Conservation (phyloP, 64 coral and sea anemone genomes). For the Cladopsammia gracilis region DNA sequence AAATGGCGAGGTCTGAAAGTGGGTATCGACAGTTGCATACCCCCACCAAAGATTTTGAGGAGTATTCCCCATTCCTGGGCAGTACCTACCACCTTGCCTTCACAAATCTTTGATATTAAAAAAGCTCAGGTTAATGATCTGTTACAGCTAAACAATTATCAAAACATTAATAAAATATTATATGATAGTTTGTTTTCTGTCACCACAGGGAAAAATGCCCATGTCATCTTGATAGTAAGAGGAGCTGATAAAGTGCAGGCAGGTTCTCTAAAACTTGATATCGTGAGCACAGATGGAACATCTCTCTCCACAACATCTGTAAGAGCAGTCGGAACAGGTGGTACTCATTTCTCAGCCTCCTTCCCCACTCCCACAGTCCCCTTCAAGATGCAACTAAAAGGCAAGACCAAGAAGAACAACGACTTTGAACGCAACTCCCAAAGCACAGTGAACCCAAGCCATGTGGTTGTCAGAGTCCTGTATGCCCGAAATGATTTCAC, state of each 20-base stretch:
- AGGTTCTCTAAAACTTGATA: not conserved
- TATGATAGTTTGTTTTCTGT: not conserved
- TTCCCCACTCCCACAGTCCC: slow-evolving; percentile 23
- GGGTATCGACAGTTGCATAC: too few relatives aligned
- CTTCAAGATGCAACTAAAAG: slow-evolving; percentile 40
- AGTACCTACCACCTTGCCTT: too few relatives aligned
- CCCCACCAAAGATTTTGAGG: too few relatives aligned
- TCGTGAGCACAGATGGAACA: not conserved
- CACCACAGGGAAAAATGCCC: not conserved
- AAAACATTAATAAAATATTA: too few relatives aligned
- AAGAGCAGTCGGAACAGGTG: not conserved
- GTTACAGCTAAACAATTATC: too few relatives aligned
- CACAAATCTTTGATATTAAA: too few relatives aligned
- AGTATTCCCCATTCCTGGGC: too few relatives aligned
- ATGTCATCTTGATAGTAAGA: slow-evolving; percentile 23
- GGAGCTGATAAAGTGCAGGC: not conserved
- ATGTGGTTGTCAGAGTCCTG: slow-evolving; percentile 5
- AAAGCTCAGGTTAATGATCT: too few relatives aligned
- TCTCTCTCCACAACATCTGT: not conserved
- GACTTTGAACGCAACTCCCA: slow-evolving; percentile 30
- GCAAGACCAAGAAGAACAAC: slow-evolving; percentile 32
- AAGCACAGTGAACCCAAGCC: not conserved
- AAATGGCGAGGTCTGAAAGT: too few relatives aligned
- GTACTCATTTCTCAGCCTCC: slow-evolving; percentile 28
- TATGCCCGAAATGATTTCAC: slow-evolving; percentile 17